Conservation (phyloP, 2,113 vertebrate genomes). For the Hassar affinis region DNA sequence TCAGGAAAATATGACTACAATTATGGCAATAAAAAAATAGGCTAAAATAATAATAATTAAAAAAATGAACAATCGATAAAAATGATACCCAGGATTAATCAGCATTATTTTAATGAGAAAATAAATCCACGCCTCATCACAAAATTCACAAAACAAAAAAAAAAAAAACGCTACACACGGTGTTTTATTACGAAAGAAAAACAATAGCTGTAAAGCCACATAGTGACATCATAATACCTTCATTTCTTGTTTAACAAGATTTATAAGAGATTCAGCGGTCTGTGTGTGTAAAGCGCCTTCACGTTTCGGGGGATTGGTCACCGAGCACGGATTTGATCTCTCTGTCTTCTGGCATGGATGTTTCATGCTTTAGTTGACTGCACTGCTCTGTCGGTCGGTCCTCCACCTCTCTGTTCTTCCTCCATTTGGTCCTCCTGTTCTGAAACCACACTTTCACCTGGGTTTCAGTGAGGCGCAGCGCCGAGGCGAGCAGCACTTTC, state of each 20-base stretch:
- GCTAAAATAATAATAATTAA: neutral
- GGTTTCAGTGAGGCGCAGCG: slow-evolving; percentile 56
- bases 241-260: slow-evolving; percentile 25
- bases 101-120: neutral
- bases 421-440: slow-evolving; percentile 57
- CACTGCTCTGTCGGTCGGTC: slow-evolving; percentile 17
- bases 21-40: no score
- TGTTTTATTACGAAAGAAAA: neutral
- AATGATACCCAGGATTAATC: neutral
- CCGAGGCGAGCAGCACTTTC: slow-evolving; percentile 54
- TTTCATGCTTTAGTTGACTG: neutral
- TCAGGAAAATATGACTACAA: neutral
- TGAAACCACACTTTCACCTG: slow-evolving; percentile 64
- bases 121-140: neutral
- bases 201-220: slow-evolving; percentile 3
- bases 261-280: neutral
- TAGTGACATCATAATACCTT: neutral
- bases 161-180: neutral
- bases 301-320: slow-evolving; percentile 26
- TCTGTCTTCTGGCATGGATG: neutral
- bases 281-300: neutral
- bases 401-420: slow-evolving; percentile 50
- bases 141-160: neutral
- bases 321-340: slow-evolving; percentile 31
- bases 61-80: neutral